Base-by-base conservation (phyloP, 2,888 invertebrate species). In the Elegia similella region DNA sequence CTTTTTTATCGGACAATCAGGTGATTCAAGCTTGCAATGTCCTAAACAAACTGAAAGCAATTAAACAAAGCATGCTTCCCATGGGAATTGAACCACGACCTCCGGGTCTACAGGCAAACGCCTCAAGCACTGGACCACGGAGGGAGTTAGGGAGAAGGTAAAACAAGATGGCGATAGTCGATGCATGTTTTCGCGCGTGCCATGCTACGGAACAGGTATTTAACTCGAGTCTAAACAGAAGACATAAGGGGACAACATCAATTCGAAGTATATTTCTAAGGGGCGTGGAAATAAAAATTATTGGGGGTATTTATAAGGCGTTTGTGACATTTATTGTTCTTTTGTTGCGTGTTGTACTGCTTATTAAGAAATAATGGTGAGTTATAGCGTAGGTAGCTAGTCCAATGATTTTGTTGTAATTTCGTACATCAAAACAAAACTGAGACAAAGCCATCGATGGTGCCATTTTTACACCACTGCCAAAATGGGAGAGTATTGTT, bases 281-380 rank as follows among this genome's bases (percentile, higher is more conserved):
- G 73, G 74, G 75, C 74, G 73, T 76, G 70, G 70, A 74, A 81
- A 80, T 78, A 75, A 68, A 69, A 75, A 75, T 79, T 73, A 70
- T 65, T 64, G 60, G 57, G 64, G 63, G 65, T 61, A 67, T 72
- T 70, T 68, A 69, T 72, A 64, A 62, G 64, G 65, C 32, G 56
- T 57, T 59, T 66, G 53, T 54, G 53, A 54, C 53, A 54, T 54
- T 54, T 54, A 54, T 54, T 6, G 43, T 54, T 30, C 50, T 43
- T 43, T 54, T 43, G 53, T 54, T 30, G 53, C 53, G 53, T 54
- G 53, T 30, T 43, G 42, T 43, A 16, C 30, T 15, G 30, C 53
- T 54, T 42, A 42, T 54, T 43, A 42, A 54, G 53, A 43, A 54
- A 42, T 54, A 54, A 54, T 54, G 29, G 42, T n/a, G 17, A 15